Base-by-base conservation (phyloP, 2,888 invertebrate genomes). In the Mimachlamys varia region DNA sequence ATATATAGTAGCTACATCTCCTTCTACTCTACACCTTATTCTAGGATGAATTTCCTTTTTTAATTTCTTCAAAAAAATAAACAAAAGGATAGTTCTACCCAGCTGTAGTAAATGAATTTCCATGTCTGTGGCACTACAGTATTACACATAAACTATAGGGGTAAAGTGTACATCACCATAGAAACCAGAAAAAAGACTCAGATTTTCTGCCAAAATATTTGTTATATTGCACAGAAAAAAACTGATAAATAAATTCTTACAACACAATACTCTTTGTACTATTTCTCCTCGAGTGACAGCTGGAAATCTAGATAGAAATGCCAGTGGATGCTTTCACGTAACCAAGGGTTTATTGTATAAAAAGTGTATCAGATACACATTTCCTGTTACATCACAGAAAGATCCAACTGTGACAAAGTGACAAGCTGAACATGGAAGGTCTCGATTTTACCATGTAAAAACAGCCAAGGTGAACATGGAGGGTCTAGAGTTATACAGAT, bases 221-320 rank as follows among this genome's bases (percentile, higher is more conserved):
- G 76, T 76, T 27, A 76, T 76, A 33, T 76, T 27, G 33, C 4
- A 4, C 15, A 10, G 53, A 53, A 53, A 76, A 76, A 76, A 76
- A 33, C 27, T 27, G 76, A 44, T 44, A 44, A 44, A 44, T 13
- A 33, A 33, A 27, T 33, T 22, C 22, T 76, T 76, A 76, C 76
- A 76, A 76, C 76, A 76, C 76, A 76, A 76, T 76, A 76, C 22
- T 27, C 76, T 76, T 76, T 76, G 76, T 76, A 33, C 33, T 12
- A 33, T 15, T 76, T 76, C 76, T 33, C 76, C 33, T 33, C 27
- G 33, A 27, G 76, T 76, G 76, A 76, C 76, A 76, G 76, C 33
- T 33, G 76, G 33, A 15, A 13, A 27, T 76, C 33, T 76, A 33
- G 76, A 76, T 76, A 76, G 76, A 33, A 19, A 33, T 76, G 76